Conservation (phyloP, 2,797 vertebrate species). For the Bucorvus abyssinicus region DNA sequence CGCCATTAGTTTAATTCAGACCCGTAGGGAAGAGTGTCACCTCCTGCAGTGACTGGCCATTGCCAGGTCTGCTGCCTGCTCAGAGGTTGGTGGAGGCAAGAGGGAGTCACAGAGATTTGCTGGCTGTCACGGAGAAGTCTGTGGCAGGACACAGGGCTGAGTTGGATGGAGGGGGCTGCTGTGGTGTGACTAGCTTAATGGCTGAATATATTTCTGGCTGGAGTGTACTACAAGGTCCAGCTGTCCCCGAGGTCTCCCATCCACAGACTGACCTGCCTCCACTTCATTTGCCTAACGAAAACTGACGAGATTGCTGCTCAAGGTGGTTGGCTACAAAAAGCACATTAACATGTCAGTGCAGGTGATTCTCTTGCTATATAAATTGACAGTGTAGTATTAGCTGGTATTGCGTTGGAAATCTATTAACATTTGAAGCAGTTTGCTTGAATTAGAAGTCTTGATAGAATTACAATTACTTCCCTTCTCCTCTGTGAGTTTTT, state of each 20-base stretch:
- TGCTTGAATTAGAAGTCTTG: slow-evolving; percentile 51
- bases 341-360: slow-evolving; percentile 56
- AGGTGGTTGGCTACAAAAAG: slow-evolving; percentile 56
- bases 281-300: slow-evolving; percentile 39
- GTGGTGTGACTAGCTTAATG: accelerated
- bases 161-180: background rate
- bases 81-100: accelerated
- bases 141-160: background rate
- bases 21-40: background rate
- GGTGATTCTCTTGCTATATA: slow-evolving; percentile 47
- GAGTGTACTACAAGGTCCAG: background rate
- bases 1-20: accelerated
- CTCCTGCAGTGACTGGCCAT: background rate
- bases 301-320: background rate
- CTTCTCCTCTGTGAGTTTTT: slow-evolving; percentile 27
- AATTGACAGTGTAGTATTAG: slow-evolving; percentile 60
- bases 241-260: background rate
- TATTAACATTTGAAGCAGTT: slow-evolving; percentile 63
- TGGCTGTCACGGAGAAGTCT: accelerated
- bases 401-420: slow-evolving; percentile 43
- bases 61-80: background rate
- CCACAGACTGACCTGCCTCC: background rate
- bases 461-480: slow-evolving; percentile 59
- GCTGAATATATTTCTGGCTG: background rate
- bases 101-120: accelerated